Base-by-base conservation (phyloP, 2,797 vertebrate species). In the Melanotaenia trifasciata region DNA sequence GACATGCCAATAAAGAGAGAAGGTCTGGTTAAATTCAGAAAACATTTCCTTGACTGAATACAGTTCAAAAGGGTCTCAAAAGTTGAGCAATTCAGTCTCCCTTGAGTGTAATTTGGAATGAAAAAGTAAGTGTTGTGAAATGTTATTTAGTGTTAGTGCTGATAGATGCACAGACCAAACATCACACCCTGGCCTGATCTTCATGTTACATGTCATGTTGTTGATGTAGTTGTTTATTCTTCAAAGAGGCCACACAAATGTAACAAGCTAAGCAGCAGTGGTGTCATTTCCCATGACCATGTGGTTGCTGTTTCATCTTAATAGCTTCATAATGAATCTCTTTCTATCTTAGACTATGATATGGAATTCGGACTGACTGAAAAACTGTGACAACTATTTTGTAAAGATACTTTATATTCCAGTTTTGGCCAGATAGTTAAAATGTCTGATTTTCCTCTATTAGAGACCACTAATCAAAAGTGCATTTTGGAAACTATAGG, bases 221-320 rank as follows among this genome's bases (percentile, higher is more conserved):
- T 26, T 59, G 30, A 75, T 76, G 20, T 58, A 22, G 50, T 32
- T 68, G 63, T 80, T 85, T 77, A 76, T 61, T 67, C 71, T 70
- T 54, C 67, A 77, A 59, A 75, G 58, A 36, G 51, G 81, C 79
- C 76, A 72, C 74, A 77, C 59, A 75, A 81, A 78, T 78, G 74
- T 33, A 81, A 73, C 36, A 62, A 83, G 78, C 58, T 72, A 59
- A 79, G 66, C 0, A 24, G 32, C 71, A 74, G 68, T 57, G 33
- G 45, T 70, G 65, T 77, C 51, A 66, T 74, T 86, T 84, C 62
- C 69, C 79, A 61, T 64, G 70, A 70, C 72, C 50, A 12, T 58
- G 76, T 58, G 66, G 78, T 73, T 64, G 45, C 43, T 64, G 24
- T 60, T 68, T 59, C n/a, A 59, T 56, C 72, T 67, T 40, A 13